Evolutionary conservation across 2,797 vertebrate genomes (phyloP), one percentile per base, ranked within the genome.

Genomic region (Sebastes miniatus): DNA sequence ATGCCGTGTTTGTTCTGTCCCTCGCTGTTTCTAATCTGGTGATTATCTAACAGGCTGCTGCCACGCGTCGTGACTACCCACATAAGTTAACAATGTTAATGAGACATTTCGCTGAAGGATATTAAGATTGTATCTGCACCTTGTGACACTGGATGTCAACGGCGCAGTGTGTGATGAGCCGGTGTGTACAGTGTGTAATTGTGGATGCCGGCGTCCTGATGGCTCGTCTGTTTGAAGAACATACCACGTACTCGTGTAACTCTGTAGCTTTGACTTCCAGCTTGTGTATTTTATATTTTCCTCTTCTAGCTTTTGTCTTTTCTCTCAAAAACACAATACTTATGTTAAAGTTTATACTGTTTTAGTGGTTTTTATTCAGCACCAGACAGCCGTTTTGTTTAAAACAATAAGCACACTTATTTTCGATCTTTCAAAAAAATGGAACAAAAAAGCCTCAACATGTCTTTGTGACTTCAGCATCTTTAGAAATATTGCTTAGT

Each of bases 21-120:
- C 76, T 80, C 6, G 62, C 61, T 27, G 31, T 54, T 61, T 67
- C 80, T 84, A 77, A 84, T 90, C 77, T 76, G 1, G 64, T 79
- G 67, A 89, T 92, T 77, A 90, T 88, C 79, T 80, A 77, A 86
- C 81, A 77, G 72, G 56, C 69, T 67, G 69, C n/a, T 65, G 69
- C 66, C 72, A 16, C 4, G 11, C 72, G 31, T 81, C 34, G 22
- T 79, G 65, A 81, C 85, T 18, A 65, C 47, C 58, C 58, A 66
- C 69, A 31, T 64, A 74, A 77, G 83, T 84, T 88, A 79, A 66
- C 80, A 65, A 83, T 88, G 82, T 73, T 90, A 87, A 90, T 92
- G 89, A 91, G 87, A 83, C 86, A 80, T 87, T 91, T 90, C 4
- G 50, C 83, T 83, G 61, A 86, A 69, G 61, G 72, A 83, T 84